Conservation (phyloP, 2,797 vertebrate genomes). For the Perodicticus potto region DNA sequence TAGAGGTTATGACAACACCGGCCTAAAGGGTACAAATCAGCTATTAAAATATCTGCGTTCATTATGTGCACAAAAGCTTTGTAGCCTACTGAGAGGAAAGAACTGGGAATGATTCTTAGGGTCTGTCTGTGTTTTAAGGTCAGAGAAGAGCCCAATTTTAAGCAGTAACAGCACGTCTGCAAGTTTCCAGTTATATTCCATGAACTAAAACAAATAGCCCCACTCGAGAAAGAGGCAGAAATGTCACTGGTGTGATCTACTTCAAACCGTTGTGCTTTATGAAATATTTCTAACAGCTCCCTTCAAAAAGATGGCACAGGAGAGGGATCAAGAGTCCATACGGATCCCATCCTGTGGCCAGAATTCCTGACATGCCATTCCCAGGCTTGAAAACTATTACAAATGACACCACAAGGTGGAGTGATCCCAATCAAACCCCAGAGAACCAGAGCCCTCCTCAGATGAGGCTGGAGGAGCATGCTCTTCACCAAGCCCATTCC, state of each 20-base stretch:
- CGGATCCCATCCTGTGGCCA: not conserved
- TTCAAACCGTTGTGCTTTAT: slow-evolving; percentile 77
- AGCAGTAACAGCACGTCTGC: slow-evolving; percentile 37
- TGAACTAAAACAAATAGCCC: slow-evolving; percentile 70
- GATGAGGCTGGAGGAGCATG: not conserved
- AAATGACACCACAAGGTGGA: not conserved
- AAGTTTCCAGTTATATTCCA: slow-evolving; percentile 64
- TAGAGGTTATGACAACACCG: slow-evolving; percentile 69
- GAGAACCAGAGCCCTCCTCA: not conserved
- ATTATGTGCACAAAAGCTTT: slow-evolving; percentile 65
- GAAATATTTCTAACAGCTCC: slow-evolving; percentile 61
- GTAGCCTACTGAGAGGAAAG: slow-evolving; percentile 32
- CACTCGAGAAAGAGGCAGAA: slow-evolving; percentile 71
- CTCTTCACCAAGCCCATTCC: not conserved
- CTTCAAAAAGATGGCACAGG: slow-evolving; percentile 74
- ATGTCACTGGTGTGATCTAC: slow-evolving; percentile 75
- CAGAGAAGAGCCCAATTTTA: slow-evolving; percentile 67
- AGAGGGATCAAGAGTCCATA: slow-evolving; percentile 3
- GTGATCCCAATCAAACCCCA: not conserved
- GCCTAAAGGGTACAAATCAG: slow-evolving; percentile 67
- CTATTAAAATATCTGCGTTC: slow-evolving; percentile 76
- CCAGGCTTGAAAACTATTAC: slow-evolving; percentile 11
- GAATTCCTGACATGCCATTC: slow-evolving; percentile 42
- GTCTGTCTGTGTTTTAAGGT: slow-evolving; percentile 1
- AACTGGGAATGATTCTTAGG: not conserved